Base-by-base conservation (phyloP, 2,797 vertebrate genomes). In the Geotrypetes seraphini region DNA sequence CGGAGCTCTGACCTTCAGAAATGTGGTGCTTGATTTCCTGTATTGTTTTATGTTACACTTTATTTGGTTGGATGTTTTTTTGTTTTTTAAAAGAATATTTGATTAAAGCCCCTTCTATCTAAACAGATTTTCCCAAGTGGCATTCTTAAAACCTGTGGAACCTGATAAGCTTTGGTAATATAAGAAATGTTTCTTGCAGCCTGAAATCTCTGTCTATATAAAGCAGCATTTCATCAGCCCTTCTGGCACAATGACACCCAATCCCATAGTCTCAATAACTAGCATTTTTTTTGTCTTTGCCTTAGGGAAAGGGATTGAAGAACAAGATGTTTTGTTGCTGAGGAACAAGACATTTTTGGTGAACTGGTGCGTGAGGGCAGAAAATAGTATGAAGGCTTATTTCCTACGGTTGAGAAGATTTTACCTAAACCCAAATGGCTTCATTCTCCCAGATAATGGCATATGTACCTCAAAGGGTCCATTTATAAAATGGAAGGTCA, bases 91-190 rank as follows among this genome's bases (percentile, higher is more conserved):
- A n/a, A 39, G 26, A 18, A 27, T 50, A 59, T 36, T 40, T 69
- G 50, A 54, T 60, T 58, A 55, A 60, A 54, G 16, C 0, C 0
- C 9, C 26, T 61, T 49, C 33, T 41, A 33, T 44, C 38, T 44
- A 36, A 58, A 36, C 23, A 35, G 6, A 33, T 43, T 60, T 73
- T 64, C 63, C 42, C 31, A 39, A 50, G 53, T 36, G 40, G 35
- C 53, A 23, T 40, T 62, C 54, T 56, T 50, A 48, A 69, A 64
- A 32, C 51, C 47, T 60, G 28, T 66, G 73, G 39, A 88, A 88
- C 65, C 54, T 43, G 63, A 85, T 78, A 69, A 78, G 63, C 57
- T 69, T 78, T 59, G 55, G 60, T 69, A 82, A 74, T 53, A 62
- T 56, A 59, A 77, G 60, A 78, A 85, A 79, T 69, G 55, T 56